These are phyloP conservation scores for Lasioglossum lativentre DNA, from an alignment of 2,888 invertebrate genomes.

Conservation along the genomic window DNA sequence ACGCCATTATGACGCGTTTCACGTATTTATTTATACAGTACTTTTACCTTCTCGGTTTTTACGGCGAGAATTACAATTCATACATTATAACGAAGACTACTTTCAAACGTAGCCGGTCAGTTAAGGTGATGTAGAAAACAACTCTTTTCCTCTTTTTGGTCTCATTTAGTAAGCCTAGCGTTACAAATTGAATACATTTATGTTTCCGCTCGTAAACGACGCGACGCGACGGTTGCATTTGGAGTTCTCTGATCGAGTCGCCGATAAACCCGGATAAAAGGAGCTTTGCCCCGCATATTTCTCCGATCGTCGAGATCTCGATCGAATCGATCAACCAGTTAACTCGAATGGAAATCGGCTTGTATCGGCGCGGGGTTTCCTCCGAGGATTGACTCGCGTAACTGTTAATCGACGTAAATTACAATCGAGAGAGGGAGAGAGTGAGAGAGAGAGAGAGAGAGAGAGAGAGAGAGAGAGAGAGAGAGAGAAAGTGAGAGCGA, in stretches of 20 bases:
- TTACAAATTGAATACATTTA: neutral
- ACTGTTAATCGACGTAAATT: slow-evolving; percentile 67
- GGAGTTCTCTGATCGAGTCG: neutral
- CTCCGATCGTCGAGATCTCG: neutral
- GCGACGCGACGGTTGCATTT: neutral
- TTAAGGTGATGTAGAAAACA: neutral
- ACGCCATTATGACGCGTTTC: neutral
- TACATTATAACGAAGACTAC: neutral
- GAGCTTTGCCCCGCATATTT: slow-evolving; percentile 2
- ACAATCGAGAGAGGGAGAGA: slow-evolving; percentile 28
- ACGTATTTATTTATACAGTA: neutral
- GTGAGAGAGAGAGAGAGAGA: neutral
- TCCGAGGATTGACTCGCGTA: slow-evolving; percentile 28
- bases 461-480: neutral
- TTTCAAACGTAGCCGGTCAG: neutral
- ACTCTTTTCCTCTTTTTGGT: neutral
- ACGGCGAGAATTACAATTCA: neutral
- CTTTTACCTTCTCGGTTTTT: neutral
- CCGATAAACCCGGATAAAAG: neutral
- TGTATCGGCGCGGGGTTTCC: slow-evolving; percentile 13
- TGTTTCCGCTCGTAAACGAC: neutral
- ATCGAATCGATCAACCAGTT: slow-evolving; percentile 11
- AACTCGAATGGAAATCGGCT: slow-evolving; percentile 21
- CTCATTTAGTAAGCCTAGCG: neutral
- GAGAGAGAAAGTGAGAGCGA: neutral